Evolutionary conservation across 2,797 vertebrate species (phyloP), one percentile per base, ranked within the genome.

Genomic region (Coreius guichenoti): DNA sequence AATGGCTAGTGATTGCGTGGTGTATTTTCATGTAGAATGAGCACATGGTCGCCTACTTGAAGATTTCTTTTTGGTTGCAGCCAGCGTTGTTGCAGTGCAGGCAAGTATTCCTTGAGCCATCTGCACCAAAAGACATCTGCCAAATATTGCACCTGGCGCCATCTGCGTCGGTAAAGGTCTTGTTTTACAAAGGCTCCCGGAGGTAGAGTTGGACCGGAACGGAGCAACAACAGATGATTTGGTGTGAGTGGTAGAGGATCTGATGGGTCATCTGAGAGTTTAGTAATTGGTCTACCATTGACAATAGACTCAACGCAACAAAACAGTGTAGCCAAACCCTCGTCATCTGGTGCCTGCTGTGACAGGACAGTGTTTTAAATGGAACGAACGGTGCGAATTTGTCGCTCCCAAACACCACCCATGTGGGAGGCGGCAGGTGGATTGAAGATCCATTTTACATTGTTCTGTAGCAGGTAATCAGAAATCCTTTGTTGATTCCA

Each of bases 381-480:
- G 6, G 72, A 86, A 58, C 51, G 26, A 21, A 82, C 16, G 0
- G 80, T 82, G n/a, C 39, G 9, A 21, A 58, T 77, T 67, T 82
- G 80, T 43, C 26, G 11, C 72, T 82, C 33, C 70, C 72, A 82
- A 39, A 81, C 31, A 23, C 68, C 43, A 19, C 77, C 69, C 84
- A 81, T 81, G 29, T 75, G 31, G 2, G 70, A 86, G 4, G 85
- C 49, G 3, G 61, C 61, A 33, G 72, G 80, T 51, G 80, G 80
- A 23, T 86, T 86, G 21, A 86, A 86, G 4, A 56, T 86, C 73
- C 63, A 77, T 26, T 82, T 67, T 43, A 69, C 54, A 14, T 82
- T 47, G 36, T 33, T 77, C 13, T 81, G 82, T 1, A 84, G 63
- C 70, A 87, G n/a, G 31, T 80, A 54, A 67, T 80, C 82, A 9